Evolutionary conservation across 2,113 vertebrate species (phyloP).

Genomic region (Mustelus asterias): DNA sequence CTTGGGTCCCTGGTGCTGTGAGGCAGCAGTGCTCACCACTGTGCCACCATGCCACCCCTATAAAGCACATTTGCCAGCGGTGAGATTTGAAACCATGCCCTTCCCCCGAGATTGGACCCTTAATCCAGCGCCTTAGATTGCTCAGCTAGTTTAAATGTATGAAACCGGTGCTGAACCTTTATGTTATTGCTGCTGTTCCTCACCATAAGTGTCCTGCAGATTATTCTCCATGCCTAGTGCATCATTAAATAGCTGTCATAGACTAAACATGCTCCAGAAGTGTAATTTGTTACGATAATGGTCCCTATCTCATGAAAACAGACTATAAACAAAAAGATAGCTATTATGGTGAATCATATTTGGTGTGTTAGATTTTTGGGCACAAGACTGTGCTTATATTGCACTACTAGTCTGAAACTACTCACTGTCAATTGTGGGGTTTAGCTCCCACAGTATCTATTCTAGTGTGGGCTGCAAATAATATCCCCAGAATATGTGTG

Average conservation of each 20-base stretch:
- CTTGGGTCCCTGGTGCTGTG: no score
- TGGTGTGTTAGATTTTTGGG: background rate
- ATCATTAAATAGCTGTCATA: background rate
- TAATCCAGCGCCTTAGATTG: no score
- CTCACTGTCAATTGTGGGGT: background rate
- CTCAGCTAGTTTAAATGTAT: background rate
- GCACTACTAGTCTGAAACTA: background rate
- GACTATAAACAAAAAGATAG: background rate
- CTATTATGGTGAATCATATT: background rate
- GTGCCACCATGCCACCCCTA: no score
- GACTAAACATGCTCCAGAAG: background rate
- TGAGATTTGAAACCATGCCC: no score
- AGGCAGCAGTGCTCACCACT: no score
- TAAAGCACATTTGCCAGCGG: no score
- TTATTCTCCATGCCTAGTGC: background rate
- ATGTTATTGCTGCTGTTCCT: background rate
- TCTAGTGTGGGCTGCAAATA: background rate
- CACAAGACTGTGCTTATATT: background rate
- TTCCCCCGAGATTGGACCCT: no score
- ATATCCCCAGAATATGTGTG: background rate
- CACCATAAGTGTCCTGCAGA: background rate
- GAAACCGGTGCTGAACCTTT: background rate
- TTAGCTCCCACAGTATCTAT: no score
- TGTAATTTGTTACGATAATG: background rate
- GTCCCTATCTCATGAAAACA: background rate